Base-by-base conservation (phyloP, 2,888 invertebrate genomes). In the Dichetophora obliterata region DNA sequence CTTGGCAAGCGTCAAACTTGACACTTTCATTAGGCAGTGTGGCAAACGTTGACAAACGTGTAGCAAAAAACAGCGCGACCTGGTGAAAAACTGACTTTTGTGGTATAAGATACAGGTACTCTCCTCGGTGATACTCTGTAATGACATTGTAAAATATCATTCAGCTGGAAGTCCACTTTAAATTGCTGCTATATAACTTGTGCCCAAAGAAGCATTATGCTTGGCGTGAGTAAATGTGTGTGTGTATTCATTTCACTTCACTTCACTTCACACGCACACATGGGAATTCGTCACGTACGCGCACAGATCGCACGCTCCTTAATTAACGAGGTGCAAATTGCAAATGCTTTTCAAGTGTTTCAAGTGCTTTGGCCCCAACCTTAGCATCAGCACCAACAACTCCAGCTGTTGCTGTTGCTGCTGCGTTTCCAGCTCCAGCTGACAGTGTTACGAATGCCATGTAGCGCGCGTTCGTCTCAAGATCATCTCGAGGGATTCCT, bases 281-380 rank as follows among this genome's bases (percentile, higher is more conserved):
- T 74, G 74, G 54, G 74, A 52, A 59, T 65, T 52, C 63, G 66
- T 65, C 74, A 74, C 74, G 74, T 74, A 74, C 74, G 54, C 65
- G 74, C 66, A 16, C 14, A 65, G 66, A 74, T 74, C 74, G 74
- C 74, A 66, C 74, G 74, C 66, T 74, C 66, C 74, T 74, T 74
- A 74, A 74, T 74, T 74, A 74, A 74, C 74, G 74, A 74, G 74
- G 74, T 74, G 74, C 74, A 74, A 74, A 74, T 74, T 74, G 66
- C 74, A 74, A 74, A 74, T 74, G 74, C 65, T 16, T 72, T 72
- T 54, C 59, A 48, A 72, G 63, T 54, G 74, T 52, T 74, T 24
- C 73, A 73, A 63, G 73, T 34, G 73, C 57, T 71, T 57, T 48
- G 43, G 73, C 63, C 27, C 43, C 72, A n/a, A 37, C 31, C 34